Conservation (phyloP, 2,113 vertebrate genomes). For the Egretta garzetta region DNA sequence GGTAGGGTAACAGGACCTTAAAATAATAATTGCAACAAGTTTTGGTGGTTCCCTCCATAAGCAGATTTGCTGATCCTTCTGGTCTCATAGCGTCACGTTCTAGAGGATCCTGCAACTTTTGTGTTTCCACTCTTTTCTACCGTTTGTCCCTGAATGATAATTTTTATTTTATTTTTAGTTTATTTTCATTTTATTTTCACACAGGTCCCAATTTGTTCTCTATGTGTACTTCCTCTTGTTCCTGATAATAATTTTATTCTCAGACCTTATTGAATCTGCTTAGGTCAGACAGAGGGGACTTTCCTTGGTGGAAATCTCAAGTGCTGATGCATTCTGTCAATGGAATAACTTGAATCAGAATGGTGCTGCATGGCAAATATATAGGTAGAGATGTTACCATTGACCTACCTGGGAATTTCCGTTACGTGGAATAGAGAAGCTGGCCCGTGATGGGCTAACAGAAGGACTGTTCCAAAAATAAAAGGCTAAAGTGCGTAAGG, state of each 20-base stretch:
- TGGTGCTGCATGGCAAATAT: neutral
- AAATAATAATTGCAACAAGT: neutral
- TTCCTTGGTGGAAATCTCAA: neutral
- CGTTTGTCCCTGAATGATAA: neutral
- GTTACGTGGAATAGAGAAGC: neutral
- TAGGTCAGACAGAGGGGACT: neutral
- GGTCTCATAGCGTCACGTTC: neutral
- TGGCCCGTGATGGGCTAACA: neutral
- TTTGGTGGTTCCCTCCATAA: neutral
- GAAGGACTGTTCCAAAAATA: neutral
- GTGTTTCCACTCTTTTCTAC: neutral
- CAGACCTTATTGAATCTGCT: neutral
- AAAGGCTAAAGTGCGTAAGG: neutral
- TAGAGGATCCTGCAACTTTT: neutral
- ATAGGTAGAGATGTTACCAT: neutral
- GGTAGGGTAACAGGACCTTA: neutral
- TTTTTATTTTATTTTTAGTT: neutral
- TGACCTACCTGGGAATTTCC: neutral
- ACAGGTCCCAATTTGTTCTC: neutral
- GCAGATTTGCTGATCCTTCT: neutral
- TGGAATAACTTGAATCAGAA: neutral
- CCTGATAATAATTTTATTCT: neutral
- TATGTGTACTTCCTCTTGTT: neutral
- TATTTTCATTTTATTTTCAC: neutral
- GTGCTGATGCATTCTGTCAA: neutral